A percentile compares a stretch with the other conserved stretches of the same genome.
These are phyloP conservation scores for Porphyrio hochstetteri DNA, from an alignment of 2,113 vertebrate species.

Conservation along the genomic window DNA sequence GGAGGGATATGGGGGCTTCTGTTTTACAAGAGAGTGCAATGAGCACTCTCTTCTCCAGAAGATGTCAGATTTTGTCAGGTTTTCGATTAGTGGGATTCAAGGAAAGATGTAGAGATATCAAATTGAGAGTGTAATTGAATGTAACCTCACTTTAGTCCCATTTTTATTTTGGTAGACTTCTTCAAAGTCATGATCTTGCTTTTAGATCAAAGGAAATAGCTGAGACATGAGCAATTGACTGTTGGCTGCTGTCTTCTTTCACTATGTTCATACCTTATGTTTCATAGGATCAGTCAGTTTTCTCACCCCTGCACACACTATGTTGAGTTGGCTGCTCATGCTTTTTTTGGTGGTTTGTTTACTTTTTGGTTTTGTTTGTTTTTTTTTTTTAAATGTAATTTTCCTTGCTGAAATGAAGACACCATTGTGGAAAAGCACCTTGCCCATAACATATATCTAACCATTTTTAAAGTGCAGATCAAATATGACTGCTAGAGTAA, in stretches of 20 bases:
- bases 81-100: neutral
- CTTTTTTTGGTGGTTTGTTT: too few relatives aligned
- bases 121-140: neutral
- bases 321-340: neutral
- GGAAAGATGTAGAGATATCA: neutral
- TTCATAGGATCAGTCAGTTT: neutral
- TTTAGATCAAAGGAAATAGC: neutral
- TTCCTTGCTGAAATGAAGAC: neutral
- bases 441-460: neutral
- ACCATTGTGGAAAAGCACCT: neutral
- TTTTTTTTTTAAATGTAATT: neutral
- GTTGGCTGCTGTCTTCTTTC: neutral
- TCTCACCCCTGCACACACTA: neutral
- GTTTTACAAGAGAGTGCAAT: neutral
- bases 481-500: neutral
- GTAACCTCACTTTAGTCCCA: neutral
- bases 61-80: neutral
- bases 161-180: neutral
- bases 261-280: neutral
- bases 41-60: neutral
- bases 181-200: neutral
- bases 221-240: neutral
- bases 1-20: neutral
- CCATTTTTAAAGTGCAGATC: neutral
- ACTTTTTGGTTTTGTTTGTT: too few relatives aligned